Conservation (phyloP, 2,888 invertebrate genomes). For the Trichopoda pennipes region DNA sequence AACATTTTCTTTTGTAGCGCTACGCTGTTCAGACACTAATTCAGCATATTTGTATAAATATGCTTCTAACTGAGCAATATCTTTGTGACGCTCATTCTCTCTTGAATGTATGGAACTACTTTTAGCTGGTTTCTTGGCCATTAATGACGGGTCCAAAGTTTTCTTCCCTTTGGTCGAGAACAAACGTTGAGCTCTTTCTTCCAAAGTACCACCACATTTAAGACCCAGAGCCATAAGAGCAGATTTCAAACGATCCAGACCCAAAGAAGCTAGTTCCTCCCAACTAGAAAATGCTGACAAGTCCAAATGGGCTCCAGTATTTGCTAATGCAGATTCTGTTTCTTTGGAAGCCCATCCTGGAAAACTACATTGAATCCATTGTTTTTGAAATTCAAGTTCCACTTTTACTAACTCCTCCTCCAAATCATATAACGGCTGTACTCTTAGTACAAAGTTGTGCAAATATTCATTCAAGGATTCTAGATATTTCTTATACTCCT, state of each 20-base stretch:
- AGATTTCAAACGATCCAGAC: conserved; percentile 97
- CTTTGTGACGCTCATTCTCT: conserved; percentile 88
- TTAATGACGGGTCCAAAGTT: conserved; percentile 93
- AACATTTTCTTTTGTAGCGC: conserved; percentile 98
- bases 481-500: conserved; percentile 92
- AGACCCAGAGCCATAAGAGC: conserved; percentile 97
- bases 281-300: conserved; percentile 98
- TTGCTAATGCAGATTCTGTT: conserved; percentile 94
- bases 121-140: conserved; percentile 90
- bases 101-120: conserved; percentile 82
- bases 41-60: conserved; percentile 94
- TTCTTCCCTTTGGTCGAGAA: conserved; percentile 98
- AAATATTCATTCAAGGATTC: conserved; percentile 92
- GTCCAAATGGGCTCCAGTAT: conserved; percentile 97
- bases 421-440: conserved; percentile 92
- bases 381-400: conserved; percentile 89
- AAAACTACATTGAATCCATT: conserved; percentile 94
- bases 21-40: conserved; percentile 90
- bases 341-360: conserved; percentile 99
- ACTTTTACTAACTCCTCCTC: conserved; percentile 89
- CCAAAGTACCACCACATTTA: conserved; percentile 98
- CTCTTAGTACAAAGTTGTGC: conserved; percentile 89
- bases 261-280: conserved; percentile 98
- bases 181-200: conserved; percentile 97
- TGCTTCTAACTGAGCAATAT: conserved; percentile 93